phyloP scores from a whole-genome alignment of 2,888 invertebrate genomes.

The Troides aeacus region DNA sequence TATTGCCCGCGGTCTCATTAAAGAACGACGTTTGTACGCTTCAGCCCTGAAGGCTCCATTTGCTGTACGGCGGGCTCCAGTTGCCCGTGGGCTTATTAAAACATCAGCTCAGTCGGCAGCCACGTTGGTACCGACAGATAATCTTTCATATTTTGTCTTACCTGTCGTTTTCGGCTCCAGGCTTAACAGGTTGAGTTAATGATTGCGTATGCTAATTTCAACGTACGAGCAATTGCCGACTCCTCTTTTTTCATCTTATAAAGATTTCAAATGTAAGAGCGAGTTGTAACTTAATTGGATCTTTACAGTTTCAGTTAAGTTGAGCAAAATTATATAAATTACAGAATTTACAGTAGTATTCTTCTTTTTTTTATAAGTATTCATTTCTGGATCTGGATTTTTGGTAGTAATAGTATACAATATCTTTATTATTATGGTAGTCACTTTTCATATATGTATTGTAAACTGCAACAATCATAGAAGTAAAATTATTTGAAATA shows the following conservation, averaged over 20 bases:
- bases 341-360: not conserved
- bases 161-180: slow-evolving; percentile 53
- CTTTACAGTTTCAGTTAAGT: not conserved
- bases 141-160: slow-evolving; percentile 78
- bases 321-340: not conserved
- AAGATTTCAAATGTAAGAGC: slow-evolving; percentile 4
- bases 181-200: slow-evolving; percentile 33
- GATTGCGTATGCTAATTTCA: slow-evolving; percentile 27
- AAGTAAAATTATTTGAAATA: too few species aligned
- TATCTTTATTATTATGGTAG: too few species aligned
- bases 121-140: slow-evolving; percentile 59
- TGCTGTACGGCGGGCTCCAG: slow-evolving; percentile 62
- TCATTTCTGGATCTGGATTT: not conserved
- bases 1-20: not conserved
- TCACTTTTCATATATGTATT: too few species aligned
- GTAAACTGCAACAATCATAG: too few species aligned
- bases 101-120: slow-evolving; percentile 57
- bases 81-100: slow-evolving; percentile 77
- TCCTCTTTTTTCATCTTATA: slow-evolving; percentile 4
- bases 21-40: slow-evolving; percentile 24
- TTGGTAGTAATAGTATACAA: too few species aligned
- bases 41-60: slow-evolving; percentile 60
- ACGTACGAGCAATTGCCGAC: slow-evolving; percentile 11
- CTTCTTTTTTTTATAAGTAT: not conserved
- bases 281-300: slow-evolving; percentile 24